Percentiles rank a stretch among this genome's conserved stretches.
Evolutionary conservation across 2,888 invertebrate genomes (phyloP).

Genomic region (Oxyscelio sp.): DNA sequence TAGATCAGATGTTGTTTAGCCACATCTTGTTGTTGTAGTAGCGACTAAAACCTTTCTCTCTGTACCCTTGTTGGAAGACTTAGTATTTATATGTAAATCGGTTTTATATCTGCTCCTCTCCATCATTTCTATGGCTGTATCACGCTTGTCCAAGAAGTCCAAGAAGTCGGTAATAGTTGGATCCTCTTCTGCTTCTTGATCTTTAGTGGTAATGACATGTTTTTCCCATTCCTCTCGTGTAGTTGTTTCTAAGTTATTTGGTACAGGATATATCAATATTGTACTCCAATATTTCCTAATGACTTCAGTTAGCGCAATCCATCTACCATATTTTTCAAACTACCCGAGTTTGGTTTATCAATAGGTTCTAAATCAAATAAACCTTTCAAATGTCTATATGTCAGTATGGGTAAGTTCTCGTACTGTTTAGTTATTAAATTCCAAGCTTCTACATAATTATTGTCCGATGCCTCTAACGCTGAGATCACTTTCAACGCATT

Average conservation of each 20-base stretch:
- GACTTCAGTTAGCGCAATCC: constrained; percentile 11
- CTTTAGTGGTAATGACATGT: background rate
- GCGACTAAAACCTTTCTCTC: background rate
- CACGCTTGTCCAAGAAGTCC: constrained; percentile 5
- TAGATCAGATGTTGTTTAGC: constrained; percentile 4
- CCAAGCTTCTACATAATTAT: constrained; percentile 22
- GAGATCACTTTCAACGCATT: constrained; percentile 20
- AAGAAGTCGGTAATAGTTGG: constrained; percentile 8
- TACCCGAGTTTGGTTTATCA: background rate
- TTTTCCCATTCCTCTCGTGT: constrained; percentile 40
- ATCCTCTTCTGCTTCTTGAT: background rate
- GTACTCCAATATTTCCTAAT: constrained; percentile 24
- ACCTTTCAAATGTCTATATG: constrained; percentile 22
- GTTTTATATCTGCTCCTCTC: background rate
- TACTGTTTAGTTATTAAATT: background rate
- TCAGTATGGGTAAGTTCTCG: constrained; percentile 5
- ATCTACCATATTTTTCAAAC: constrained; percentile 15
- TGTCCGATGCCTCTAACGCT: constrained; percentile 6
- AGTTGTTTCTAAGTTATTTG: constrained; percentile 22
- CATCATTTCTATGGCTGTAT: constrained; percentile 7
- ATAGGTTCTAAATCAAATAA: constrained; percentile 20
- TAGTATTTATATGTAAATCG: background rate
- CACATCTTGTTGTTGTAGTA: background rate
- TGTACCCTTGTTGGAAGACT: background rate
- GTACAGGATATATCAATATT: constrained; percentile 16